Base-by-base conservation (phyloP, 2,113 vertebrate genomes). In the Pterophyllum scalare region DNA sequence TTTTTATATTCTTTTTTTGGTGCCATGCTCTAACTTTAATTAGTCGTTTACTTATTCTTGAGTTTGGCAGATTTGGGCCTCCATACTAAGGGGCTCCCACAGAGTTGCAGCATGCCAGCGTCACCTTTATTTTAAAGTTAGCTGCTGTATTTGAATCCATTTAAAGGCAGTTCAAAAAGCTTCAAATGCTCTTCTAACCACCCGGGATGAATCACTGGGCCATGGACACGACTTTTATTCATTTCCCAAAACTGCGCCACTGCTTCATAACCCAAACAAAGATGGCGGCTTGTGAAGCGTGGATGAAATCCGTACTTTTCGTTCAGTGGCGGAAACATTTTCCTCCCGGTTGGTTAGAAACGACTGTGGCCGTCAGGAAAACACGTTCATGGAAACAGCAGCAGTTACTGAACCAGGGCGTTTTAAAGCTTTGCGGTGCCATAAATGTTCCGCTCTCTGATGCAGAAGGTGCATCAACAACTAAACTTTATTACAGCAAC, bases 221-320 rank as follows among this genome's bases (percentile, higher is more conserved):
- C 7, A 67, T n/a, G 17, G 2, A 26, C 14, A 46, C 8, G 6
- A 52, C 26, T 67, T 46, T 46, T 26, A 46, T 24, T 67, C 10
- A 43, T 67, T 67, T 67, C 40, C 46, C 15, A 70, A 70, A 70
- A 49, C 65, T 70, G 15, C 15, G 1, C 65, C 5, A 49, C 24
- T 49, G 64, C 17, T n/a, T 74, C 38, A 59, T 12, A 35, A 52
- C 24, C 67, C 35, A 61, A 62, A 75, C 67, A 57, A 82, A 82
- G 11, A 82, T 82, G 70, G 80, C 59, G 59, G 28, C 31, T 9
- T 61, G 72, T 59, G 43, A 49, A 24, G 24, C 6, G 9, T 0
- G 24, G 46, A 70, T 70, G 28, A 28, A 49, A 70, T 67, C 5
- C 1, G 14, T 26, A 28, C 22, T 46, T 17, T 22, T 46, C 46